These are phyloP conservation scores for Hydrocynus forskahlii DNA, from an alignment of 2,797 vertebrate species.

Conservation along the genomic window DNA sequence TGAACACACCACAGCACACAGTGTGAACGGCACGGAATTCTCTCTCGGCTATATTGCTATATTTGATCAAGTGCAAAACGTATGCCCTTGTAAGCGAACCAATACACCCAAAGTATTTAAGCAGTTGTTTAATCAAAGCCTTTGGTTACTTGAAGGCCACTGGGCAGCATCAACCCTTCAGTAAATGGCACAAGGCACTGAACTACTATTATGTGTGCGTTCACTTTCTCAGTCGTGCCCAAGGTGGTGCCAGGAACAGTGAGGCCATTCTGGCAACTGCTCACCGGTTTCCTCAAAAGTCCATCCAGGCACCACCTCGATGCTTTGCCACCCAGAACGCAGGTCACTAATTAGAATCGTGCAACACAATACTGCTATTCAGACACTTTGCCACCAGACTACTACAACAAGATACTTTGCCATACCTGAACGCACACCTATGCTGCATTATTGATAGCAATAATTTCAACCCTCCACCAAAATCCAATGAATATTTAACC, in stretches of 20 bases:
- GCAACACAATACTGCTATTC: constrained; percentile 71
- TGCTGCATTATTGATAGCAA: constrained; percentile 78
- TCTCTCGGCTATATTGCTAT: too few species aligned
- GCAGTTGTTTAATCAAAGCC: not conserved
- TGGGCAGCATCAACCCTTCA: not conserved
- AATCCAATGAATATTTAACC: constrained; percentile 49
- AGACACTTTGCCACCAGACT: constrained; percentile 69
- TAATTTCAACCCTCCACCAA: not conserved
- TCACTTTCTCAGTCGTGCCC: not conserved
- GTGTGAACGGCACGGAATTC: too few species aligned
- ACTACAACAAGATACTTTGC: constrained; percentile 77
- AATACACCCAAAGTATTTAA: too few species aligned
- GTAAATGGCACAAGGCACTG: not conserved
- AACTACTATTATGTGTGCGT: not conserved
- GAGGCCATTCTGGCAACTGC: not conserved
- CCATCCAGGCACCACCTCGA: constrained; percentile 50
- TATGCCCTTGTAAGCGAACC: too few species aligned
- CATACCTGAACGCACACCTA: constrained; percentile 51
- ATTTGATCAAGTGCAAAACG: too few species aligned
- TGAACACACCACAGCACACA: too few species aligned
- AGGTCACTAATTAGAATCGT: constrained; percentile 79
- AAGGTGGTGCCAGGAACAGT: constrained; percentile 3
- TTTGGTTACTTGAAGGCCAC: not conserved
- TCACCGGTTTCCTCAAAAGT: constrained; percentile 3
- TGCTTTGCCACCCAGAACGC: constrained; percentile 69